Base-by-base conservation (phyloP, 2,113 vertebrate species). In the Petrocephalus zakoni region DNA sequence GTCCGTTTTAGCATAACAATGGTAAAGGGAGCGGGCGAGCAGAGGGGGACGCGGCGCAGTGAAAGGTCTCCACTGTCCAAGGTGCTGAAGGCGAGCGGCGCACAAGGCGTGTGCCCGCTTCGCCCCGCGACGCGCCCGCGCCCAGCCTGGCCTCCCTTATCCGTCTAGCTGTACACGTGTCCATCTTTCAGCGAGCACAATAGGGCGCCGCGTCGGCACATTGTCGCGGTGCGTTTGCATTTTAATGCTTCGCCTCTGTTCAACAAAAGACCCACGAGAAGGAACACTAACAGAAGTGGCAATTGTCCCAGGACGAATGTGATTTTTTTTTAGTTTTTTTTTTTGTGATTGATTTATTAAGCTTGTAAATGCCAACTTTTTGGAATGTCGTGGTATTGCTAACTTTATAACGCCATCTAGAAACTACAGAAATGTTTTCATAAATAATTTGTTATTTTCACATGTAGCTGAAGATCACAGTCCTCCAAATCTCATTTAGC, bases 31-130 rank as follows among this genome's bases (percentile, higher is more conserved):
- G 87, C 89, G 46, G 25, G 13, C 64, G 53, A 78, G 89, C 75
- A 89, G 19, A 87, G 47, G 37, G 49, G 83, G 47, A 85, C 9
- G 87, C 46, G 88, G 88, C 4, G 81, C 42, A 25, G 46, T n/a
- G 64, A 49, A 83, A 81, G 78, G 92, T 85, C 37, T 93, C 92
- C 88, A 90, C 93, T 97, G 95, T 96, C 96, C 95, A 90, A 47
- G 93, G 96, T 97, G 93, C 96, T 97, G 95, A 94, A 94, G 86
- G 61, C 86, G 90, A 89, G 88, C 87, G 90, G 88, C 90, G 91
- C 88, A 90, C 87, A 85, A 29, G 83, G 37, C 87, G 87, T 82
- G 78, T 85, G 72, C 61, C 72, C 58, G n/a, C 82, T 7, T 25
- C 0, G 58, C 2, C 2, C 56, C 52, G 64, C 21, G 19, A 19